Evolutionary conservation across 2,113 vertebrate genomes (phyloP).

Genomic region (Rhinolophus ferrumequinum): DNA sequence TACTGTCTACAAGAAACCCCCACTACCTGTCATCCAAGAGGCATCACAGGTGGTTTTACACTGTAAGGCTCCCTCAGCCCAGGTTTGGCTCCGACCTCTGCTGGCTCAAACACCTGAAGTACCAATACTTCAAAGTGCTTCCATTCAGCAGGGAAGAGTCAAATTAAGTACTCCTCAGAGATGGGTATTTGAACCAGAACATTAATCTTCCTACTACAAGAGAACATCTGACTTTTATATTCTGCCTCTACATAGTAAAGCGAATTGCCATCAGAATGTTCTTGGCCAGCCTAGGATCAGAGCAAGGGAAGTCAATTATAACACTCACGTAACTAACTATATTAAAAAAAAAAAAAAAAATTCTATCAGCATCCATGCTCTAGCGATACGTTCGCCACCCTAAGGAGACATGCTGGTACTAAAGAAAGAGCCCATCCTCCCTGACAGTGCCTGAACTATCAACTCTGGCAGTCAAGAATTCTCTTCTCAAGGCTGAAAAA

Average conservation of each 20-base stretch:
- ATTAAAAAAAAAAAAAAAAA: not conserved
- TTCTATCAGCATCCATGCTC: not conserved
- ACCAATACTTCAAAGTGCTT: not conserved
- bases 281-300: not conserved
- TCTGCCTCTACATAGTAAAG: not conserved
- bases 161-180: not conserved
- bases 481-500: not conserved
- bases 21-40: not conserved
- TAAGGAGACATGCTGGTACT: not conserved
- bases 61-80: not conserved
- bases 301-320: not conserved
- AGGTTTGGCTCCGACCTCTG: not conserved
- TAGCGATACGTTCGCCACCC: not conserved
- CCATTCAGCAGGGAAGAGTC: not conserved
- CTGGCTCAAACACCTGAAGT: not conserved
- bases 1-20: not conserved
- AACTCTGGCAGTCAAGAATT: not conserved
- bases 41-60: accelerated
- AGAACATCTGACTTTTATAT: not conserved
- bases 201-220: not conserved
- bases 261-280: not conserved
- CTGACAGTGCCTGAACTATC: not conserved
- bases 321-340: not conserved
- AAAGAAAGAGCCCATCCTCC: not conserved
- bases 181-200: not conserved